A percentile compares a stretch with the other conserved stretches of the same genome.
These are phyloP conservation scores for Cryptoprocta ferox DNA, from an alignment of 2,797 vertebrate genomes.

Conservation along the genomic window DNA sequence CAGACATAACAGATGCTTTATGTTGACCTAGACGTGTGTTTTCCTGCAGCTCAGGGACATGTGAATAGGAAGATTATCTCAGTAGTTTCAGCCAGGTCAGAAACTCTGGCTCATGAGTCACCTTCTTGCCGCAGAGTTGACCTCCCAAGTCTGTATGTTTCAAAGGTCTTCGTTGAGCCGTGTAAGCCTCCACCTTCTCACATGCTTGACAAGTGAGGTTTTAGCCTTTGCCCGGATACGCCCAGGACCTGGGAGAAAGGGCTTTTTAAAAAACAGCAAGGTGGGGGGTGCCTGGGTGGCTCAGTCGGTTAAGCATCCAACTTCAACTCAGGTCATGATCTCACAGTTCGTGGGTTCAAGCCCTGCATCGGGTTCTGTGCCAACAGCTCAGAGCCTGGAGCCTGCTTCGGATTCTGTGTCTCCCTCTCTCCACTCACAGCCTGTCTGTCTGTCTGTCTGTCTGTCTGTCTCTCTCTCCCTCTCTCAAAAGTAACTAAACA, in stretches of 20 bases:
- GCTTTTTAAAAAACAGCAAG: not conserved
- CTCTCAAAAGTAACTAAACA: no score
- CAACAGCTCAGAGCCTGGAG: no score
- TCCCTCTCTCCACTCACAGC: no score
- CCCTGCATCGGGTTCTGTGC: no score
- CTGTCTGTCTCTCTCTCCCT: no score
- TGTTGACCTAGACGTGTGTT: not conserved
- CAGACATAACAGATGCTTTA: not conserved
- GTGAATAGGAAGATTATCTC: not conserved
- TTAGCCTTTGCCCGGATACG: not conserved
- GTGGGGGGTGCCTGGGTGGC: no score
- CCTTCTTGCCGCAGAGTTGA: conserved; percentile 30
- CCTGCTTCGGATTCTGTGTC: no score
- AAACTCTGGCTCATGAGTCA: not conserved
- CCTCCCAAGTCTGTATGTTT: not conserved
- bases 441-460: no score
- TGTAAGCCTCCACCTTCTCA: not conserved
- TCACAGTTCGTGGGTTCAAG: no score
- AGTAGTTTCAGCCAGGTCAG: not conserved
- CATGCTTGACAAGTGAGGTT: not conserved
- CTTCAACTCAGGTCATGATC: no score
- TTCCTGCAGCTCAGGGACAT: conserved; percentile 40
- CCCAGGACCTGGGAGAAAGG: not conserved
- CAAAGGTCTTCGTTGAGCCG: not conserved
- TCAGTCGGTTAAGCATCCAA: no score